phyloP scores from a whole-genome alignment of 2,113 vertebrate genomes.

The Sterrhoptilus dennistouni region DNA sequence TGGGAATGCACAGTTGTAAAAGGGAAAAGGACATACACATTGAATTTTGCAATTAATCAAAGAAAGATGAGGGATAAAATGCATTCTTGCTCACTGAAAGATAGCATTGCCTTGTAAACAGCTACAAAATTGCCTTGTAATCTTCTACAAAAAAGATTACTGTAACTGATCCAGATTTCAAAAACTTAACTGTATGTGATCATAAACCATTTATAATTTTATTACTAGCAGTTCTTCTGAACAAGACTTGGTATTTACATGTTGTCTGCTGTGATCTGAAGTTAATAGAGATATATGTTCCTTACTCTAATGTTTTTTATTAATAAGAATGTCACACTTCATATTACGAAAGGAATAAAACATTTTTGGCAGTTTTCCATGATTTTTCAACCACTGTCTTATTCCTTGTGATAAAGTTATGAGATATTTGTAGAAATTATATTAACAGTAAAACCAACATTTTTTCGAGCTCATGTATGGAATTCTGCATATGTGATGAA shows the following conservation, averaged over 20 bases:
- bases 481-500: not conserved
- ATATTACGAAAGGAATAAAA: not conserved
- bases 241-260: not conserved
- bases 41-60: not conserved
- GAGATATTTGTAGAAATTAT: not conserved
- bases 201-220: not conserved
- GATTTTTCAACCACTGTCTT: not conserved
- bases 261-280: not conserved
- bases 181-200: not conserved
- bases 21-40: not conserved
- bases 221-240: not conserved
- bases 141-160: not conserved
- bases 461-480: not conserved
- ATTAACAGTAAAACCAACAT: not conserved
- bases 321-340: not conserved
- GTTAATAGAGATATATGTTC: not conserved
- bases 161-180: not conserved
- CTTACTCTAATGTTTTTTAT: not conserved
- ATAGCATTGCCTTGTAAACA: not conserved
- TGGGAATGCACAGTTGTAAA: rapidly evolving
- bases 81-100: not conserved
- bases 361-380: not conserved
- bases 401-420: not conserved
- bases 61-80: not conserved
- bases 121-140: not conserved